phyloP scores from a whole-genome alignment of 2,797 vertebrate species.

The Characodon lateralis region DNA sequence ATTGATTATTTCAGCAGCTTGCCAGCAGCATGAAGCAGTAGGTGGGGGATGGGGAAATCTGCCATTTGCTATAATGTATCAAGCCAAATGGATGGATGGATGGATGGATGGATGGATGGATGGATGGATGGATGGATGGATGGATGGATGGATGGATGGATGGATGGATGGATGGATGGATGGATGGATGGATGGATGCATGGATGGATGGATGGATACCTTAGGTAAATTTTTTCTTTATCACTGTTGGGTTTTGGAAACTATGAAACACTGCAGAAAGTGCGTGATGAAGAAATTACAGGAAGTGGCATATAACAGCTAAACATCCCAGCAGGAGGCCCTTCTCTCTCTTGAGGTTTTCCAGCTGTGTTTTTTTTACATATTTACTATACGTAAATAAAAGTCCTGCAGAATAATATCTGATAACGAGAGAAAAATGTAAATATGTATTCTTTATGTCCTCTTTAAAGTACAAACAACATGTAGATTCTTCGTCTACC shows the following conservation, averaged over 20 bases:
- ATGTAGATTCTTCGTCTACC: slow-evolving; percentile 11
- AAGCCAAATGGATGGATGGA: no score
- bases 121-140: no score
- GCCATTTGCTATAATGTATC: not conserved
- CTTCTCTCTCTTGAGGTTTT: slow-evolving; percentile 31
- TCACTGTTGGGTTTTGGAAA: not conserved
- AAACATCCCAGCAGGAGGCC: slow-evolving; percentile 32
- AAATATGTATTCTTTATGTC: slow-evolving; percentile 53
- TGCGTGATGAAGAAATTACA: slow-evolving; percentile 30
- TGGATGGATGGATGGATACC: no score
- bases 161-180: no score
- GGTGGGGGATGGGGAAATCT: not conserved
- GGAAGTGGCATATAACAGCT: slow-evolving; percentile 15
- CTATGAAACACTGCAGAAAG: slow-evolving; percentile 14
- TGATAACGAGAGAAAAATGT: slow-evolving; percentile 43
- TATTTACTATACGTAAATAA: slow-evolving; percentile 16
- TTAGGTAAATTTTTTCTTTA: not conserved
- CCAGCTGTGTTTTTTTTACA: slow-evolving; percentile 41
- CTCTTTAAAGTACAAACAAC: slow-evolving; percentile 21
- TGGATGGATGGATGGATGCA: no score
- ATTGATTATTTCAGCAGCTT: not conserved
- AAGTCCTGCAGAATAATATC: slow-evolving; percentile 29
- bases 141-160: no score
- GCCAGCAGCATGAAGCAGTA: not conserved
- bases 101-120: no score